Conservation (phyloP, 1,140 invertebrate species). For the Rhizoglyphus robini region DNA sequence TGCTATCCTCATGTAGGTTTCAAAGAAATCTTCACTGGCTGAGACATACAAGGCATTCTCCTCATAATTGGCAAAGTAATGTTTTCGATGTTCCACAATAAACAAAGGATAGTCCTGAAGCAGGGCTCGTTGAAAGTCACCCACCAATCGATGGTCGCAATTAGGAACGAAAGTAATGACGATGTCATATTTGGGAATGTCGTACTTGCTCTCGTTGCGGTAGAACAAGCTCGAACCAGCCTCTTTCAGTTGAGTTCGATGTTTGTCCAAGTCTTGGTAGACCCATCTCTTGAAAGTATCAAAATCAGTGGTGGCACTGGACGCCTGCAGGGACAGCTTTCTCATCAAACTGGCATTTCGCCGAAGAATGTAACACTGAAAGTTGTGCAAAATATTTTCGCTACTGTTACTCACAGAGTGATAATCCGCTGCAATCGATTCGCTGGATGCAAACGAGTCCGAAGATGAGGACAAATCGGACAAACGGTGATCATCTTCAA, state of each 20-base stretch:
- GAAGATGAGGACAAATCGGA: background rate
- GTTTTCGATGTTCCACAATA: background rate
- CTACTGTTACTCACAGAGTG: background rate
- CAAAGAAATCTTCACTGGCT: constrained; percentile 3
- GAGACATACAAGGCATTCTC: constrained; percentile 16
- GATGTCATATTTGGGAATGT: constrained; percentile 9
- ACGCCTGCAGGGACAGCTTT: background rate
- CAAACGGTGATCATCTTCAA: background rate
- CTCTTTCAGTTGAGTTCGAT: constrained; percentile 4
- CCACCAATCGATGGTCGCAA: background rate
- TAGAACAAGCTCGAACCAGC: constrained; percentile 5
- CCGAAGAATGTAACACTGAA: background rate
- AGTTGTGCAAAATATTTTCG: background rate
- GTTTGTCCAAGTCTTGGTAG: background rate
- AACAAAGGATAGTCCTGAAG: background rate
- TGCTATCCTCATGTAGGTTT: background rate
- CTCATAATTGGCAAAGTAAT: background rate
- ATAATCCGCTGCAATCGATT: background rate
- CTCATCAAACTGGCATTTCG: background rate
- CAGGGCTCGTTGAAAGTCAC: background rate
- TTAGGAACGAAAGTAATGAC: constrained; percentile 3
- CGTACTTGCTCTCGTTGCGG: background rate
- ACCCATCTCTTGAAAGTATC: constrained; percentile 5
- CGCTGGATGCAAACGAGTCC: background rate
- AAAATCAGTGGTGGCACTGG: background rate